phyloP scores from a whole-genome alignment of 2,888 invertebrate genomes.

The Drosophila yooni region DNA sequence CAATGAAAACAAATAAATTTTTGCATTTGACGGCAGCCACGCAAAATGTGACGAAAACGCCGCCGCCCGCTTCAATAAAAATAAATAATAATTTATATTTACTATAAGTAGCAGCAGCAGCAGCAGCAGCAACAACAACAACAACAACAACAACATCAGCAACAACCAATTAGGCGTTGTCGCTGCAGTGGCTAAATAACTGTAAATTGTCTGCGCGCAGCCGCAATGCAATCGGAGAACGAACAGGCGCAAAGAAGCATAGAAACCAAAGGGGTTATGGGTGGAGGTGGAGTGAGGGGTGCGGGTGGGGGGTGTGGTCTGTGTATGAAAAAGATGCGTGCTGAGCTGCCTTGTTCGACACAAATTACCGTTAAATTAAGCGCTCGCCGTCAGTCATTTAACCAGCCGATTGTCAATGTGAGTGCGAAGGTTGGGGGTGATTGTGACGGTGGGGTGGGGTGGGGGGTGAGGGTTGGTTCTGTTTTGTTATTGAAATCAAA shows the following conservation, averaged over 20 bases:
- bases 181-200: constrained; percentile 53
- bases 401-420: constrained; percentile 14
- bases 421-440: neutral
- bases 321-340: constrained; percentile 33
- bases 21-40: constrained; percentile 51
- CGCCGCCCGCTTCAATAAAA: constrained; percentile 70
- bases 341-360: constrained; percentile 51
- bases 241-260: constrained; percentile 17
- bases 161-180: constrained; percentile 68
- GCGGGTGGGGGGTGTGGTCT: neutral
- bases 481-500: too few species aligned
- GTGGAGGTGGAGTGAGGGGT: neutral
- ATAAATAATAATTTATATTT: constrained; percentile 78
- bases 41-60: constrained; percentile 65
- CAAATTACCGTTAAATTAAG: constrained; percentile 77
- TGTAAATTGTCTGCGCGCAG: constrained; percentile 58
- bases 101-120: constrained; percentile 60
- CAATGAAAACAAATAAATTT: constrained; percentile 76
- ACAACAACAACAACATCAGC: constrained; percentile 30
- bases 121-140: constrained; percentile 14
- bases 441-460: neutral
- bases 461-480: neutral
- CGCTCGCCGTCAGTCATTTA: constrained; percentile 57
- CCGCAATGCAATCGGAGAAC: constrained; percentile 37
- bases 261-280: neutral